Conservation (phyloP, 1,140 invertebrate genomes). For the Eubasilissa regina region DNA sequence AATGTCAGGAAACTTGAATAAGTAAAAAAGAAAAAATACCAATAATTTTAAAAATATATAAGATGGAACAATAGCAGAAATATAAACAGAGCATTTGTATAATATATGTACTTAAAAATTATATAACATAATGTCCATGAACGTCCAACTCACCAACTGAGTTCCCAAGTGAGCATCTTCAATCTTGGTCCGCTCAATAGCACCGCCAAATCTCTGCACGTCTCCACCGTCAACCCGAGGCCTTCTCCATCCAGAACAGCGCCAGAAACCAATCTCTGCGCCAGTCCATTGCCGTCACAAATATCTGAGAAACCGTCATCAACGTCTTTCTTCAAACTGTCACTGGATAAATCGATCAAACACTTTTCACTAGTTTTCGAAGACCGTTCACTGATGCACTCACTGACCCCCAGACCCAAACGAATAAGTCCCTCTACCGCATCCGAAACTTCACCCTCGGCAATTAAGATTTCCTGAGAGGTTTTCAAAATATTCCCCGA, state of each 20-base stretch:
- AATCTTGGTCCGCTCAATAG: constrained; percentile 73
- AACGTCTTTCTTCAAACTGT: background rate
- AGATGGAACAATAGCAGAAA: too few relatives aligned
- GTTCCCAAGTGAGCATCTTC: constrained; percentile 74
- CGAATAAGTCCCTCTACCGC: too few relatives aligned
- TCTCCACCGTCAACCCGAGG: constrained; percentile 64
- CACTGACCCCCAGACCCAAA: too few relatives aligned
- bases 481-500: background rate
- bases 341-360: too few relatives aligned
- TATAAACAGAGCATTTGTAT: too few relatives aligned
- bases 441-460: background rate
- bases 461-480: background rate
- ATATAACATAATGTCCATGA: too few relatives aligned
- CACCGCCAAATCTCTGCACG: constrained; percentile 75
- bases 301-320: background rate
- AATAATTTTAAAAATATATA: too few relatives aligned
- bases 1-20: too few relatives aligned
- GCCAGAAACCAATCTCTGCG: constrained; percentile 63
- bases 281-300: constrained; percentile 9
- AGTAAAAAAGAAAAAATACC: too few relatives aligned
- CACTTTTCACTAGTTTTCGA: too few relatives aligned
- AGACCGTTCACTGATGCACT: too few relatives aligned
- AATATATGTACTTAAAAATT: too few relatives aligned
- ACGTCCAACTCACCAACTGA: constrained; percentile 69
- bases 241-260: constrained; percentile 68